Evolutionary conservation across 2,113 vertebrate species (phyloP), one percentile per base, ranked within the genome.

Genomic region (Dicrurus megarhynchus): DNA sequence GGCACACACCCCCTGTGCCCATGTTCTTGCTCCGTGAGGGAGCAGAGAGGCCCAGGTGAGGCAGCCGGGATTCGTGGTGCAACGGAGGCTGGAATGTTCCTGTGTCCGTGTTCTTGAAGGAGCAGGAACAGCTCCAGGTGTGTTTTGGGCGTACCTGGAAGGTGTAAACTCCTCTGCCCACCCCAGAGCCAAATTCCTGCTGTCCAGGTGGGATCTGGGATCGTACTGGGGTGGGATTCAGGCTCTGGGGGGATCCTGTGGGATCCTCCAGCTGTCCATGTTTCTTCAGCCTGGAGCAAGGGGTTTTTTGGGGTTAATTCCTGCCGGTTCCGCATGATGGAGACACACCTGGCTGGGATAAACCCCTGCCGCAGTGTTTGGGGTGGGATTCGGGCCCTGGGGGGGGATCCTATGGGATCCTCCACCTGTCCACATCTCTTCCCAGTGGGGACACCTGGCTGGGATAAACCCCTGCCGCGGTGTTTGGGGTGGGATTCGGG

Each of bases 1-100:
- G 10, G 14, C 23, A 7, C 16, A 6, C 13, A 5, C 22, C 12
- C 5, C 0, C 24, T 8, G 33, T 32, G 61, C 16, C 52, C 13
- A 0, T 17, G 33, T 11, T 33, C 16, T 13, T 10, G n/a, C 82
- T 24, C 50, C 35, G 16, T 13, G 42, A 17, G 35, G 52, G 35
- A 20, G 69, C 49, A 33, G 49, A 6, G 28, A 5, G 41, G 7
- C 18, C 59, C 28, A 10, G 41, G n/a, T 9, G 49, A 30, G 47
- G n/a, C 56, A 8, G 39, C 17, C 6, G 39, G 39, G 39, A 2
- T 33, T 16, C 1, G 12, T 13, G 46, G 3, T 28, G 10, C 4
- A 6, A 0, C 35, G 26, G 30, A 16, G 4, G 14, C 26, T 27
- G 67, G 26, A 7, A 13, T 11, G 27, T 10, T 50, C 33, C 53